These are phyloP conservation scores for Siniperca chuatsi DNA, from an alignment of 2,113 vertebrate genomes.

Conservation along the genomic window DNA sequence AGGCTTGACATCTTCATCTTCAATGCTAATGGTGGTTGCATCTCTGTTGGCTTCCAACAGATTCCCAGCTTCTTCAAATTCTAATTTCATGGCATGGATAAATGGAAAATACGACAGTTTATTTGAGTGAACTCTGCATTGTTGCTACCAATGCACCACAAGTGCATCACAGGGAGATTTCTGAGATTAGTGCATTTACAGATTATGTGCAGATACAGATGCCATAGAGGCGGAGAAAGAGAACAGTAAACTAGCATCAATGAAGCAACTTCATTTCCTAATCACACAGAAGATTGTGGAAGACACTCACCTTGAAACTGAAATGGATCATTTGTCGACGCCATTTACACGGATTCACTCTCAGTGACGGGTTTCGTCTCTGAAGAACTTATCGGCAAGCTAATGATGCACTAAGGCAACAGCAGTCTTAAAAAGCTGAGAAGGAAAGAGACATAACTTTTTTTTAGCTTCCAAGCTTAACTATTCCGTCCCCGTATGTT, in stretches of 20 bases:
- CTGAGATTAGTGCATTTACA: background rate
- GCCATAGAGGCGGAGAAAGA: background rate
- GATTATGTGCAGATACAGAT: too few species aligned
- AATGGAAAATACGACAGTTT: constrained; percentile 3
- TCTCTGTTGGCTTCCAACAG: constrained; percentile 84
- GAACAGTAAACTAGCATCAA: background rate
- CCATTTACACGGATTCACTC: constrained; percentile 60
- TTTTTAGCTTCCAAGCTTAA: rapidly evolving
- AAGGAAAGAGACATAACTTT: background rate
- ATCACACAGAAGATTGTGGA: background rate
- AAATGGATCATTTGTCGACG: constrained; percentile 74
- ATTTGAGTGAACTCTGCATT: background rate
- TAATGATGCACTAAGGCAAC: constrained; percentile 9
- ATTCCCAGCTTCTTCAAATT: constrained; percentile 90
- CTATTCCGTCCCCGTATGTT: rapidly evolving
- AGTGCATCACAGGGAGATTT: background rate
- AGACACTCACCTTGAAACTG: constrained; percentile 70
- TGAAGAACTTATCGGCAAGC: background rate
- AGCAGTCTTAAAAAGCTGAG: background rate
- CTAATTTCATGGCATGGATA: constrained; percentile 69
- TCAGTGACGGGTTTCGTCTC: background rate
- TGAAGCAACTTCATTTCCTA: background rate
- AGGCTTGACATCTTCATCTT: constrained; percentile 78
- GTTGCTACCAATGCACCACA: background rate
- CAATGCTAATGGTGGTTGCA: constrained; percentile 89